Percentiles rank a stretch among this genome's conserved stretches.
These are phyloP conservation scores for Dysdera silvatica DNA, from an alignment of 1,140 invertebrate genomes.

Conservation along the genomic window DNA sequence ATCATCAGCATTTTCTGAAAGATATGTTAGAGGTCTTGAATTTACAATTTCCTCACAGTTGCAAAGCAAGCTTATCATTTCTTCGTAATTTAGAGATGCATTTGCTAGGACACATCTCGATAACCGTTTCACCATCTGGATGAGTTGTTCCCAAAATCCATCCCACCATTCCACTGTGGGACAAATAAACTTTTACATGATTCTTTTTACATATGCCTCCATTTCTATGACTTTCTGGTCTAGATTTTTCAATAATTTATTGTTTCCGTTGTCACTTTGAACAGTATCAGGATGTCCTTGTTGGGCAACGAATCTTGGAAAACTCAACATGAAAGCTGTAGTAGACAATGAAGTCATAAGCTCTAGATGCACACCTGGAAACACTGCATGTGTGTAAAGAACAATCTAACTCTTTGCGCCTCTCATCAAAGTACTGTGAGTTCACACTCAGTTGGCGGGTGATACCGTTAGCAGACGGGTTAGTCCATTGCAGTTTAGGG, in stretches of 20 bases:
- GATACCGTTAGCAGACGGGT: too few relatives aligned
- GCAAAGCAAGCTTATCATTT: slow-evolving; percentile 24
- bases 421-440: too few relatives aligned
- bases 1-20: slow-evolving; percentile 23
- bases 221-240: not conserved
- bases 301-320: slow-evolving; percentile 41
- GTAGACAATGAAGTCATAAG: slow-evolving; percentile 39
- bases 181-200: not conserved
- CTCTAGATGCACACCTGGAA: slow-evolving; percentile 46
- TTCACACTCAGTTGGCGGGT: too few relatives aligned
- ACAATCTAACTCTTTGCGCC: slow-evolving; percentile 42
- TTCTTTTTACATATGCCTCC: not conserved
- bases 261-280: slow-evolving; percentile 28
- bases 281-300: slow-evolving; percentile 29
- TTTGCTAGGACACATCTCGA: not conserved
- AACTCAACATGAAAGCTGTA: slow-evolving; percentile 40
- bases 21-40: slow-evolving; percentile 24
- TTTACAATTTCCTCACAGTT: slow-evolving; percentile 25
- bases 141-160: slow-evolving; percentile 7
- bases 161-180: not conserved
- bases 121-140: not conserved
- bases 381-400: too few relatives aligned
- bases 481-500: too few relatives aligned
- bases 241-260: too few relatives aligned
- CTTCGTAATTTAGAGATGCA: slow-evolving; percentile 13